Base-by-base conservation (phyloP, 2,888 invertebrate genomes). In the Tachina grossa region DNA sequence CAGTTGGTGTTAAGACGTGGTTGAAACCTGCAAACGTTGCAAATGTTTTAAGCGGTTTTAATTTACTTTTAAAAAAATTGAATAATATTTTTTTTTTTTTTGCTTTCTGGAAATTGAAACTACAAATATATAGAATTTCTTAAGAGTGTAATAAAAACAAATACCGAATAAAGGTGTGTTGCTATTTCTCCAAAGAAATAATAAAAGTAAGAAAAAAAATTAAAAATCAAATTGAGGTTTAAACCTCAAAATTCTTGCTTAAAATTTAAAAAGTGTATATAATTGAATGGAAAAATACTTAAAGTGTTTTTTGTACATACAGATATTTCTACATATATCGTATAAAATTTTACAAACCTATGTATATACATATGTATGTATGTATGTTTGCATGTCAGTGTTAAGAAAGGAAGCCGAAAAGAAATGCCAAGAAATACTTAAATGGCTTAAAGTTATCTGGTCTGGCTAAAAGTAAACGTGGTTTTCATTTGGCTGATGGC, bases 1-100 rank as follows among this genome's bases (percentile, higher is more conserved):
- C 83, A 85, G 85, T 85, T 85, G 79, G 85, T 72, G 72, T 85
- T 76, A 83, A 79, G 85, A 83, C 85, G 85, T 83, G 83, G 71
- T 83, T 83, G 79, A 83, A 83, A 76, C 78, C 83, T 83, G 85
- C 76, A 71, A 83, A 76, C 83, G 65, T 79, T 85, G 79, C 13
- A 49, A 65, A 75, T 65, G 43, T 75, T 75, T 31, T 43, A 66
- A 83, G 79, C 85, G 79, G 51, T 72, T 72, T 79, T 61, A 68
- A 68, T 11, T 31, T 31, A 31, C 1, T 31, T 10, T 9, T 10
- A 16, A 31, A 16, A 31, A 31, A 31, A 31, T 31, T 31, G 2
- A 61, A 61, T 8, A 31, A 57, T 57, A 45, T 11, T 22, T 4
- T 47, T 47, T 13, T 11, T 13, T 0, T 47, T 16, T 53, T 53